Conservation (phyloP, 2,113 vertebrate genomes). For the Cettia cetti region DNA sequence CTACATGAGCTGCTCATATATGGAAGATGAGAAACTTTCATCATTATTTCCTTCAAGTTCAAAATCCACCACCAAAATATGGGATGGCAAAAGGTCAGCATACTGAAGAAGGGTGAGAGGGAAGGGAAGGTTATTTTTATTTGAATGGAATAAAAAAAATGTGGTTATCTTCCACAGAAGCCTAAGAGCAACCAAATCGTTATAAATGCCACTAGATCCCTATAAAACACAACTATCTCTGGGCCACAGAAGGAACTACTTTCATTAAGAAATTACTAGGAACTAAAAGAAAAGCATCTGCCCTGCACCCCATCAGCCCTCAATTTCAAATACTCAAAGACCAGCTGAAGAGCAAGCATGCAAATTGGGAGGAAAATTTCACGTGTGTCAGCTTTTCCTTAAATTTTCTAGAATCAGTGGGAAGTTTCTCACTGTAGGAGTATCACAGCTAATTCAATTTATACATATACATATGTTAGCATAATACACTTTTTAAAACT, state of each 20-base stretch:
- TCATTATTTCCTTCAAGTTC: not conserved
- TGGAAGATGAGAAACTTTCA: not conserved
- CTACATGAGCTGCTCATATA: not conserved
- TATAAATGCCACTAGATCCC: not conserved
- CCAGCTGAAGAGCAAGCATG: not conserved
- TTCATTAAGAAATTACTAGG: not conserved
- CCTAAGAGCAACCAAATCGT: not conserved
- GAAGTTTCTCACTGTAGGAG: not conserved
- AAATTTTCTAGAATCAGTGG: not conserved
- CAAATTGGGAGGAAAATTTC: not conserved
- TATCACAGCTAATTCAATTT: conserved; percentile 33
- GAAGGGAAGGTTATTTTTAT: not conserved
- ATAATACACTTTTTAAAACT: not conserved
- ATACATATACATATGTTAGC: not conserved
- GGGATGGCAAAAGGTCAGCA: not conserved
- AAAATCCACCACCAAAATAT: not conserved
- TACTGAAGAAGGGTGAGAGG: not conserved
- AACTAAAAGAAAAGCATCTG: not conserved
- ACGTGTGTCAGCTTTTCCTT: not conserved
- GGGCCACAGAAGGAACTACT: not conserved
- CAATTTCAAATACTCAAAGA: not conserved
- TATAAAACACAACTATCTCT: not conserved
- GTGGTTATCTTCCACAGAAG: not conserved
- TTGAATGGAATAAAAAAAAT: accelerated
- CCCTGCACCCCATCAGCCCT: not conserved